phyloP scores from a whole-genome alignment of 2,888 invertebrate genomes.

The Dilophus febrilis region DNA sequence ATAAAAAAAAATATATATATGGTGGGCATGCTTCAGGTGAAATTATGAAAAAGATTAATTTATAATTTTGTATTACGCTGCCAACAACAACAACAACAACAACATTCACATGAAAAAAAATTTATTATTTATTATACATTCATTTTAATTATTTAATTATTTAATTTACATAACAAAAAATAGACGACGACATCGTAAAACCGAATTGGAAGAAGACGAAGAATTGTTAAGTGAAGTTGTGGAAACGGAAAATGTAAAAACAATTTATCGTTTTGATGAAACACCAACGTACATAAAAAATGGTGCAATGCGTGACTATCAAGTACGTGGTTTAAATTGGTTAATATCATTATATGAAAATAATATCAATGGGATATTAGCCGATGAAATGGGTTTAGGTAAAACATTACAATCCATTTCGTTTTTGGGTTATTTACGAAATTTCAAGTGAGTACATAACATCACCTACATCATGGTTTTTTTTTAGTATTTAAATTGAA shows the following conservation, averaged over 20 bases:
- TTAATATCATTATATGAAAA: conserved; percentile 92
- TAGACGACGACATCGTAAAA: conserved; percentile 82
- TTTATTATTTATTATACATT: neutral
- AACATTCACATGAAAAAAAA: neutral
- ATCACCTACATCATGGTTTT: no score
- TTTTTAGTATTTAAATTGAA: neutral
- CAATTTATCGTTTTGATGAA: conserved; percentile 42
- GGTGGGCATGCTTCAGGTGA: no score
- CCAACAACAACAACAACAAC: no score
- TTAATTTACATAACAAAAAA: no score
- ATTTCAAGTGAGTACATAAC: conserved; percentile 41
- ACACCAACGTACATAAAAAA: conserved; percentile 73
- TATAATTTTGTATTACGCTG: no score
- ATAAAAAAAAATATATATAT: no score
- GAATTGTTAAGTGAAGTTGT: conserved; percentile 69
- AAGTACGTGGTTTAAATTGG: conserved; percentile 89
- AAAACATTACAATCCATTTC: conserved; percentile 94
- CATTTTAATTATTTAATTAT: neutral
- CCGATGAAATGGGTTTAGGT: conserved; percentile 95
- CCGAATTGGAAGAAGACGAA: conserved; percentile 92
- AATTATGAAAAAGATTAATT: no score
- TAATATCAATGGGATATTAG: conserved; percentile 89
- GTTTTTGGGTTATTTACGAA: conserved; percentile 87
- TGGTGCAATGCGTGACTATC: conserved; percentile 87
- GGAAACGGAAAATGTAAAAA: conserved; percentile 44